Evolutionary conservation across 2,113 vertebrate genomes (phyloP).

Genomic region (Bagarius yarrelli): DNA sequence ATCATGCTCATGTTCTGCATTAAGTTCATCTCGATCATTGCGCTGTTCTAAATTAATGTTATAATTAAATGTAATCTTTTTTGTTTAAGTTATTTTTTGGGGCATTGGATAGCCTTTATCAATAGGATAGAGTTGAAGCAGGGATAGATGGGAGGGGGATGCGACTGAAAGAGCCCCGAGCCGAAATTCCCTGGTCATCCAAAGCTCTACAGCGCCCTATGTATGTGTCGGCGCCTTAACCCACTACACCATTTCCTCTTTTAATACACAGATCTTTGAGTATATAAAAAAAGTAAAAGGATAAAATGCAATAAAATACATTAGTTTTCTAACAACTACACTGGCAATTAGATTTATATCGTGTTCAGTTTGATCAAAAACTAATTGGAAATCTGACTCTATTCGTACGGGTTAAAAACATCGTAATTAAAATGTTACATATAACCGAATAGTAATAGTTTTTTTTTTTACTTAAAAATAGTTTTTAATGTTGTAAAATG

Average conservation of each 20-base stretch:
- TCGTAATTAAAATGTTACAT: neutral
- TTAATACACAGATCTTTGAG: neutral
- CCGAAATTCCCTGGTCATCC: no score
- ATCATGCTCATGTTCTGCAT: neutral
- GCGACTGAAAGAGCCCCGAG: no score
- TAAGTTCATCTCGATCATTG: neutral
- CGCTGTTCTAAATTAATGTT: no score
- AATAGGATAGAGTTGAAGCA: no score
- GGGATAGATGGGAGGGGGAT: neutral
- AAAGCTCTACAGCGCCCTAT: no score
- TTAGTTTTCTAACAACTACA: neutral
- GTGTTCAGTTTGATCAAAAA: no score
- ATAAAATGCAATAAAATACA: neutral
- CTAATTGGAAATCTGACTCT: neutral
- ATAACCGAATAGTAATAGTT: neutral
- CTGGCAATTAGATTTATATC: neutral
- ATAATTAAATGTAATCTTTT: no score
- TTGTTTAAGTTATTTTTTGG: no score
- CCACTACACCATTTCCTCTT: neutral
- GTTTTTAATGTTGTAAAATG: neutral
- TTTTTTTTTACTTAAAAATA: neutral
- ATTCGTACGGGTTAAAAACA: neutral
- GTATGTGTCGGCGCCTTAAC: no score
- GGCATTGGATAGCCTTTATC: no score
- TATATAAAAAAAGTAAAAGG: neutral